A percentile compares a stretch with the other conserved stretches of the same genome.
These are phyloP conservation scores for Clarias batrachus DNA, from an alignment of 2,113 vertebrate genomes.

Conservation along the genomic window DNA sequence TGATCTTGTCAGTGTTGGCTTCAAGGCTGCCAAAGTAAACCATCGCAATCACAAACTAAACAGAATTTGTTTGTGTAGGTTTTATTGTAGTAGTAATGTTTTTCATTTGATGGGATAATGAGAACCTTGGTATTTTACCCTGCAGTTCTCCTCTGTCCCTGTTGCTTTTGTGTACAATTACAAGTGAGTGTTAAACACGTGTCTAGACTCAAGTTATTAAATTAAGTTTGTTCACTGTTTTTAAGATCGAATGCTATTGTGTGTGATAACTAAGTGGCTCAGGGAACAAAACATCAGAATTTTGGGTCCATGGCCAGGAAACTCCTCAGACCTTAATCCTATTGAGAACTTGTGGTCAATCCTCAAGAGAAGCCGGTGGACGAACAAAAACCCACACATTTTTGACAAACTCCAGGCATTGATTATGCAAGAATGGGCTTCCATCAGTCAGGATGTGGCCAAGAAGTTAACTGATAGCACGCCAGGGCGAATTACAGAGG, in stretches of 20 bases:
- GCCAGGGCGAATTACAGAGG: too few species aligned
- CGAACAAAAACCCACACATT: too few species aligned
- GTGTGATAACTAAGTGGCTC: too few species aligned
- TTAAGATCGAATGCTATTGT: background rate
- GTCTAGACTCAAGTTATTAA: background rate
- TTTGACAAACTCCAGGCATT: too few species aligned
- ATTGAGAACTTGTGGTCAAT: too few species aligned
- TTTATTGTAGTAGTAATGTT: background rate
- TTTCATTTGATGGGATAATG: slow-evolving; percentile 1
- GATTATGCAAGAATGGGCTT: too few species aligned
- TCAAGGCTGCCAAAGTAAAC: slow-evolving; percentile 30
- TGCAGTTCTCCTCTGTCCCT: background rate
- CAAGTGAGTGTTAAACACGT: background rate
- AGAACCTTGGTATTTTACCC: slow-evolving; percentile 20
- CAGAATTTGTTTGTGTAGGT: slow-evolving; percentile 32
- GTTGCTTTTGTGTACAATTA: background rate
- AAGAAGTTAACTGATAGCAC: too few species aligned
- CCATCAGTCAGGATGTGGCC: too few species aligned
- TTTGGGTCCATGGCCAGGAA: too few species aligned
- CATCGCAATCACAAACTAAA: slow-evolving; percentile 7
- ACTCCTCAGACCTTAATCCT: too few species aligned
- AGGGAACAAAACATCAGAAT: too few species aligned
- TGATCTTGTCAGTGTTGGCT: slow-evolving; percentile 5
- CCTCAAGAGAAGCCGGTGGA: too few species aligned
- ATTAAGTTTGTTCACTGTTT: background rate